A percentile compares a stretch with the other conserved stretches of the same genome.
Conservation (phyloP, 2,113 vertebrate genomes). For the Odocoileus virginianus region DNA sequence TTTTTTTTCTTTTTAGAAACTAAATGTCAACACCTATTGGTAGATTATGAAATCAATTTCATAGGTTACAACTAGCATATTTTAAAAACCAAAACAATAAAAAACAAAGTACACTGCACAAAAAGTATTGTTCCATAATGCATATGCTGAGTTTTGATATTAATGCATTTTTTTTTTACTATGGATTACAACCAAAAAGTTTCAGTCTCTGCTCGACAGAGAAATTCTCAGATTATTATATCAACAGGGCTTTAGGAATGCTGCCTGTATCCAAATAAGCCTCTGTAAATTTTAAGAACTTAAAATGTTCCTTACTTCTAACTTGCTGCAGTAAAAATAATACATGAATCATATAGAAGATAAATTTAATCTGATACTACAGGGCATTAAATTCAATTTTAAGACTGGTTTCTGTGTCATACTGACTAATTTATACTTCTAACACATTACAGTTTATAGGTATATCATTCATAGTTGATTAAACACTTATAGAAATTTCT, state of each 20-base stretch:
- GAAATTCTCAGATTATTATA: neutral
- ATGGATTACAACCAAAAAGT: neutral
- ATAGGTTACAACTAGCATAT: neutral
- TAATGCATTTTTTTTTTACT: conserved; percentile 7
- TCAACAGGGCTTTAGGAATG: neutral
- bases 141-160: neutral
- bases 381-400: conserved; percentile 37
- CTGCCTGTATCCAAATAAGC: neutral
- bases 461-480: conserved; percentile 7
- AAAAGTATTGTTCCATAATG: neutral
- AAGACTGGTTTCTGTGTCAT: neutral
- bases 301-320: conserved; percentile 6
- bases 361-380: conserved; percentile 24
- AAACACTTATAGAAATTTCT: conserved; percentile 31
- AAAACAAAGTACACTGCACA: neutral
- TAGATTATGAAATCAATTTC: neutral
- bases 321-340: conserved; percentile 40
- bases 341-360: neutral
- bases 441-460: conserved; percentile 3
- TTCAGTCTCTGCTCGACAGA: neutral
- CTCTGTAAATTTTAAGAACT: neutral
- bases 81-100: neutral
- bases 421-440: neutral
- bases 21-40: neutral
- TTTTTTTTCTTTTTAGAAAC: neutral